Conservation (phyloP, 2,113 vertebrate genomes). For the Seriola aureovittata region DNA sequence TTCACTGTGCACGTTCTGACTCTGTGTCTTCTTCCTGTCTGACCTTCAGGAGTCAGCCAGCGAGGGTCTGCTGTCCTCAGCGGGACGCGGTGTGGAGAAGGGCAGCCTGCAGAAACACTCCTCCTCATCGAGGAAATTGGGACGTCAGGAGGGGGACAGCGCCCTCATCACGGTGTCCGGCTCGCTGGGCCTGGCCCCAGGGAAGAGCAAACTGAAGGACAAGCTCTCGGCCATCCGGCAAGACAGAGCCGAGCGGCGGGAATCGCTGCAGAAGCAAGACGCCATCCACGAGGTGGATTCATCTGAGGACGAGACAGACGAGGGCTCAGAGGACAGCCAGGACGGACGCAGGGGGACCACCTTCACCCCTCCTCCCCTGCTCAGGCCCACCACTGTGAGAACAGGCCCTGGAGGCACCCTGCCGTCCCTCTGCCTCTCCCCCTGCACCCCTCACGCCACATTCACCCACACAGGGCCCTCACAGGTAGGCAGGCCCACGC, state of each 20-base stretch:
- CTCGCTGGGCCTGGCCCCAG: slow-evolving; percentile 75
- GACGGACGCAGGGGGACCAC: slow-evolving; percentile 82
- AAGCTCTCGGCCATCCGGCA: slow-evolving; percentile 91
- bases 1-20: too few species aligned
- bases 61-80: slow-evolving; percentile 76
- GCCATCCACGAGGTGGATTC: slow-evolving; percentile 97
- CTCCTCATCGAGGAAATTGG: slow-evolving; percentile 85
- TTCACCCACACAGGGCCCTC: slow-evolving; percentile 63
- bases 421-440: slow-evolving; percentile 74
- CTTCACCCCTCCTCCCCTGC: slow-evolving; percentile 83
- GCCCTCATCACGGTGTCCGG: slow-evolving; percentile 44
- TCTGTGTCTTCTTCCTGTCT: background rate
- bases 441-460: slow-evolving; percentile 66
- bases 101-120: slow-evolving; percentile 89
- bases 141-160: slow-evolving; percentile 81
- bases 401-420: slow-evolving; percentile 68
- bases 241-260: slow-evolving; percentile 93
- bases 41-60: slow-evolving; percentile 86
- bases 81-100: slow-evolving; percentile 87
- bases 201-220: slow-evolving; percentile 86
- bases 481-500: slow-evolving; percentile 37
- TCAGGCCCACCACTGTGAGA: slow-evolving; percentile 79
- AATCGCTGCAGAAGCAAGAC: slow-evolving; percentile 96
- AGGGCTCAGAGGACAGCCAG: slow-evolving; percentile 92
- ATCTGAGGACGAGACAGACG: slow-evolving; percentile 94